These are phyloP conservation scores for Coregonus suidteri DNA, from an alignment of 2,797 vertebrate species.

Conservation along the genomic window DNA sequence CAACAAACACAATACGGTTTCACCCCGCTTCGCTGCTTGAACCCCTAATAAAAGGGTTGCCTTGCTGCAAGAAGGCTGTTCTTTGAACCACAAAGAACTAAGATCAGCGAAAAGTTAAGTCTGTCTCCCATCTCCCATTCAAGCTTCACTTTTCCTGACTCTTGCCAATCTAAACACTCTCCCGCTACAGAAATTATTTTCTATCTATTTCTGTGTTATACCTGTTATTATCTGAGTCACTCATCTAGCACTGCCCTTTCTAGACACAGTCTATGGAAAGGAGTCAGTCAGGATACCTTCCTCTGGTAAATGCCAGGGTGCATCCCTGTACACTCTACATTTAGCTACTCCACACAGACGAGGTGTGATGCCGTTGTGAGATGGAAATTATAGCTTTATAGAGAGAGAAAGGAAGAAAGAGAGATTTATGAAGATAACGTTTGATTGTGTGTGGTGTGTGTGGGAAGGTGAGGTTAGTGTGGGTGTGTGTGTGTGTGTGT, in stretches of 20 bases:
- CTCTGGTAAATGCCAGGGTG: neutral
- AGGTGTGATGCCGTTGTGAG: neutral
- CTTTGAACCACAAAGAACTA: neutral
- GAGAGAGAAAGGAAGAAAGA: too few relatives aligned
- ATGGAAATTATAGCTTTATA: neutral
- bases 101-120: neutral
- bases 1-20: too few relatives aligned
- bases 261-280: neutral
- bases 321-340: neutral
- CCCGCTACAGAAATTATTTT: neutral
- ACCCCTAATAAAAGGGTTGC: neutral
- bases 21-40: too few relatives aligned
- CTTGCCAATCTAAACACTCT: neutral
- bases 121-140: neutral
- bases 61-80: neutral
- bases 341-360: neutral
- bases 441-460: too few relatives aligned
- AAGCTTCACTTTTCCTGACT: neutral
- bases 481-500: slow-evolving; percentile 16
- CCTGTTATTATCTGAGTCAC: neutral
- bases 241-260: too few relatives aligned
- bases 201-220: neutral
- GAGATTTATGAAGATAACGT: too few relatives aligned
- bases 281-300: too few relatives aligned
- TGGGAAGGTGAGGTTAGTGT: neutral